A percentile compares a stretch with the other conserved stretches of the same genome.
These are phyloP conservation scores for Benthochromis sp. DNA, from an alignment of 2,113 vertebrate species.

Conservation along the genomic window DNA sequence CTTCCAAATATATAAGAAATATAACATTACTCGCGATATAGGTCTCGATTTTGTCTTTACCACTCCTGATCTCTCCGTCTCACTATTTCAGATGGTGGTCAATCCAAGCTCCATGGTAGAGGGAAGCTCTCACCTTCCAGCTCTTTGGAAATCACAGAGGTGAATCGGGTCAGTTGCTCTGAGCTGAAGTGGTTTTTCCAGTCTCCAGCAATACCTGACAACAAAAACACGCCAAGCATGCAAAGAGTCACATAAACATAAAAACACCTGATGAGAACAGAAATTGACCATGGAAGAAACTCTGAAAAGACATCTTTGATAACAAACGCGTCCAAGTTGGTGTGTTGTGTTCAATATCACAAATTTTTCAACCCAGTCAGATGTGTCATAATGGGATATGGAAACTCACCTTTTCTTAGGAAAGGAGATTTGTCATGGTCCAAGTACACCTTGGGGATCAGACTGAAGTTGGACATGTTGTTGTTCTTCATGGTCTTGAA, in stretches of 20 bases:
- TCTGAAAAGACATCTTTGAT: background rate
- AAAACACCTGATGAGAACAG: background rate
- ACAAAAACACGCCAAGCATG: background rate
- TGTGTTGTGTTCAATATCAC: background rate
- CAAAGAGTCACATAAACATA: background rate
- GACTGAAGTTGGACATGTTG: slow-evolving; percentile 68
- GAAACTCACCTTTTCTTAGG: slow-evolving; percentile 69
- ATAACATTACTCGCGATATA: background rate
- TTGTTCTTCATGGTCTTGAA: slow-evolving; percentile 73
- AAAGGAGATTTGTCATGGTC: slow-evolving; percentile 46
- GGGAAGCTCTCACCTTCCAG: slow-evolving; percentile 52
- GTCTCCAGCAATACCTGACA: slow-evolving; percentile 70
- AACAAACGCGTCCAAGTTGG: background rate
- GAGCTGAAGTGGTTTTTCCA: slow-evolving; percentile 76
- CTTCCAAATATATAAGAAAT: background rate
- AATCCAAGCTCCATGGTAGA: slow-evolving; percentile 59
- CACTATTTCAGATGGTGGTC: background rate
- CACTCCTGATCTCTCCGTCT: background rate
- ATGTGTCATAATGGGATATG: background rate
- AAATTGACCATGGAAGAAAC: background rate
- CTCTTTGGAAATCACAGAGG: slow-evolving; percentile 57
- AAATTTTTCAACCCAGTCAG: background rate
- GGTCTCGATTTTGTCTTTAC: background rate
- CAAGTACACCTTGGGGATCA: slow-evolving; percentile 33
- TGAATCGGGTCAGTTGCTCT: slow-evolving; percentile 62